These are phyloP conservation scores for Chrysaora quinquecirrha DNA, from an alignment of 30 jellyfish, hydroid and myxozoan genomes.

Conservation along the genomic window DNA sequence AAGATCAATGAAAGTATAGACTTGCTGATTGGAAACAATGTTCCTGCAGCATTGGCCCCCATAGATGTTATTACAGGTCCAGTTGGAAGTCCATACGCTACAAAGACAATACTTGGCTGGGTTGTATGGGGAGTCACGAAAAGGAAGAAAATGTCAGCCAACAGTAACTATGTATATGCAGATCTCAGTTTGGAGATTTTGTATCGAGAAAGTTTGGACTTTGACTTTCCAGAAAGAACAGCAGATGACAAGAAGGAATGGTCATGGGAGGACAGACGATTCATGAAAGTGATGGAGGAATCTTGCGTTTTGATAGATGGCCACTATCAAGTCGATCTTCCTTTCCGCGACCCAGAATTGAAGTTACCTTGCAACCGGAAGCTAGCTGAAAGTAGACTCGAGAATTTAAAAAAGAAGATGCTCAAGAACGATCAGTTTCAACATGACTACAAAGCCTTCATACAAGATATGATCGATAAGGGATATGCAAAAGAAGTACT, in stretches of 20 bases:
- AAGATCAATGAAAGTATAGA: background rate
- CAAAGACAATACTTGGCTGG: constrained; percentile 54
- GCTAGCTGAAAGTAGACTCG: constrained; percentile 33
- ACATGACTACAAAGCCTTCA: constrained; percentile 34
- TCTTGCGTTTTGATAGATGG: background rate
- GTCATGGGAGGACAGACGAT: background rate
- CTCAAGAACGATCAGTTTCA: constrained; percentile 10
- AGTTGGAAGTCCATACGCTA: constrained; percentile 13
- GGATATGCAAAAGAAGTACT: background rate
- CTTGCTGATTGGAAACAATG: constrained; percentile 19
- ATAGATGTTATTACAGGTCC: background rate
- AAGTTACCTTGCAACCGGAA: background rate
- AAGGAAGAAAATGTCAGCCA: constrained; percentile 19
- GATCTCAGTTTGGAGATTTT: constrained; percentile 33
- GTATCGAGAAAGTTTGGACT: constrained; percentile 47
- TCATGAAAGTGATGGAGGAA: background rate
- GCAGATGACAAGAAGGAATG: background rate
- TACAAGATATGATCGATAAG: constrained; percentile 19
- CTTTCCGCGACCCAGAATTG: background rate
- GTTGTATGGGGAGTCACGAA: constrained; percentile 44
- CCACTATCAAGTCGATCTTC: background rate
- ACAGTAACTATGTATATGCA: constrained; percentile 11
- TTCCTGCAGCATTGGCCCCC: constrained; percentile 61
- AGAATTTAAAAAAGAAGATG: constrained; percentile 10
- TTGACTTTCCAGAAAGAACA: background rate